Evolutionary conservation across 1,140 invertebrate species (phyloP).

Genomic region (Cylas formicarius): DNA sequence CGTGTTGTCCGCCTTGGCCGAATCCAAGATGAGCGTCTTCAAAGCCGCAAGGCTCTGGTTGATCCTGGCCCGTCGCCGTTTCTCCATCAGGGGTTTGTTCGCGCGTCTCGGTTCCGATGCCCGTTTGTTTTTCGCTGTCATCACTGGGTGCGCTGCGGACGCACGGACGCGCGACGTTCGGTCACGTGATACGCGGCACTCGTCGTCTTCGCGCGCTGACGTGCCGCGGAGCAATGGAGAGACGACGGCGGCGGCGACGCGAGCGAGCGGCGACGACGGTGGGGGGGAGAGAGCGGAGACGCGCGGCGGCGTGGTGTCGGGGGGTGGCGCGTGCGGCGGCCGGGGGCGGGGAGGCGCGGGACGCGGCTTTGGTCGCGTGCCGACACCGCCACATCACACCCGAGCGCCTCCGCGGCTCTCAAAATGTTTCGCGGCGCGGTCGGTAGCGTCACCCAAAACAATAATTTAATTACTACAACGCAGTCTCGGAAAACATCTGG

Average conservation of each 20-base stretch:
- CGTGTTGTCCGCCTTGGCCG: slow-evolving; percentile 58
- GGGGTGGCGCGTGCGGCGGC: slow-evolving; percentile 18
- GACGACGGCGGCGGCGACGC: slow-evolving; percentile 13
- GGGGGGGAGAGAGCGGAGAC: slow-evolving; percentile 18
- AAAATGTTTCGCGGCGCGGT: slow-evolving; percentile 26
- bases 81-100: slow-evolving; percentile 90
- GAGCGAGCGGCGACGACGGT: slow-evolving; percentile 31
- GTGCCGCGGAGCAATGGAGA: slow-evolving; percentile 17
- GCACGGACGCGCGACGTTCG: neutral
- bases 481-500: no score
- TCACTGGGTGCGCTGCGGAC: slow-evolving; percentile 19
- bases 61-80: slow-evolving; percentile 76
- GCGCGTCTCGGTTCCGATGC: slow-evolving; percentile 47
- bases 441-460: no score
- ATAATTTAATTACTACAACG: no score
- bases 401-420: slow-evolving; percentile 18
- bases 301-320: slow-evolving; percentile 25
- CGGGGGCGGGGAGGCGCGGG: slow-evolving; percentile 19
- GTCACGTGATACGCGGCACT: slow-evolving; percentile 3
- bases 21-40: slow-evolving; percentile 72
- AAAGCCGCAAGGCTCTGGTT: slow-evolving; percentile 81
- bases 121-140: slow-evolving; percentile 40
- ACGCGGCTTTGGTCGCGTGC: slow-evolving; percentile 41
- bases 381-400: slow-evolving; percentile 41
- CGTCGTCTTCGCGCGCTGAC: slow-evolving; percentile 15